Evolutionary conservation across 2,888 invertebrate genomes (phyloP).

Genomic region (Bombyx huttoni): DNA sequence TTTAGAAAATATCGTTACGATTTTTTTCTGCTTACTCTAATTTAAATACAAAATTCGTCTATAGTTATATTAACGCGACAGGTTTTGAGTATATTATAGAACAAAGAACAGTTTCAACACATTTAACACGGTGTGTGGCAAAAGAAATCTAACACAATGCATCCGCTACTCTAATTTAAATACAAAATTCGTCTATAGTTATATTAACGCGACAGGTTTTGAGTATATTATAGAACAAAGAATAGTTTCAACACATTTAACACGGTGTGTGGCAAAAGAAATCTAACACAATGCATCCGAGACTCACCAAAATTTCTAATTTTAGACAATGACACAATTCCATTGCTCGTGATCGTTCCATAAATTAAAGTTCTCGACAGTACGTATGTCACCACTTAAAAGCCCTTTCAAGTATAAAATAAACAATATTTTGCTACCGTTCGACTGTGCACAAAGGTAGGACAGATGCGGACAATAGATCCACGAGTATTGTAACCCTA

Average conservation of each 20-base stretch:
- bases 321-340: slow-evolving; percentile 56
- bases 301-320: slow-evolving; percentile 27
- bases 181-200: no score
- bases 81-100: background rate
- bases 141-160: background rate
- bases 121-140: slow-evolving; percentile 1
- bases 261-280: slow-evolving; percentile 1
- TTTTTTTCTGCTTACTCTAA: no score
- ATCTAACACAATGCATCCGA: background rate
- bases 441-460: slow-evolving; percentile 35
- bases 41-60: no score
- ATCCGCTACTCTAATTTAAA: background rate
- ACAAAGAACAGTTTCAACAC: background rate
- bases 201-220: no score
- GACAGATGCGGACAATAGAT: slow-evolving; percentile 52
- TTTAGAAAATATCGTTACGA: no score
- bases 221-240: background rate
- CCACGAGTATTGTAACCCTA: slow-evolving; percentile 44
- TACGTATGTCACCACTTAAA: slow-evolving; percentile 60
- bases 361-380: slow-evolving; percentile 52
- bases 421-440: slow-evolving; percentile 69
- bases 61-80: no score
- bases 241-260: background rate
- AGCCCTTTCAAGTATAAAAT: slow-evolving; percentile 54
- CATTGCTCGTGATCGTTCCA: slow-evolving; percentile 40